Conservation (phyloP, 1,140 invertebrate species). For the Asobara japonica region DNA sequence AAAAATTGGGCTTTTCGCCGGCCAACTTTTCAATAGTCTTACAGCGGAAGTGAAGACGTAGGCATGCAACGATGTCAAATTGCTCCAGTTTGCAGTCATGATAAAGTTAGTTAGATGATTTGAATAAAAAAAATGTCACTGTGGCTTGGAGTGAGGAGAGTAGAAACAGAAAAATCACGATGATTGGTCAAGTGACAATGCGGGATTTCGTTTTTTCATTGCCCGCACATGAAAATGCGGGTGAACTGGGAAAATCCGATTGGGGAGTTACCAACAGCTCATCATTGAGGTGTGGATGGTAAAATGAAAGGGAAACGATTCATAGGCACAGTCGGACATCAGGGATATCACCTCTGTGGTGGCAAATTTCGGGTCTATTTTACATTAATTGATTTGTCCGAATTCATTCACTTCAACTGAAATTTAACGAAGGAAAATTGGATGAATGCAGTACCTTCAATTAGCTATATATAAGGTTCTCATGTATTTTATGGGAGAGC, state of each 20-base stretch:
- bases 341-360: not conserved
- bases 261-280: not conserved
- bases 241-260: not conserved
- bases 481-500: too few relatives aligned
- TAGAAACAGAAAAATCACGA: not conserved
- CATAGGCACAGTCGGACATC: not conserved
- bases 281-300: not conserved
- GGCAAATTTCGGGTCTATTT: not conserved
- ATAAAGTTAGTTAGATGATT: too few relatives aligned
- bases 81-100: too few relatives aligned
- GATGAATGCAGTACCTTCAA: too few relatives aligned
- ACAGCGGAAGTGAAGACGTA: too few relatives aligned
- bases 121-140: slow-evolving; percentile 14
- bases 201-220: not conserved
- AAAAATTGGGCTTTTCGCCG: too few relatives aligned
- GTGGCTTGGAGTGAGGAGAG: not conserved
- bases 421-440: not conserved
- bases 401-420: not conserved
- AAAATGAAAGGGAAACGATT: not conserved
- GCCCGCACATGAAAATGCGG: not conserved
- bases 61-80: too few relatives aligned
- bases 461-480: too few relatives aligned
- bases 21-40: too few relatives aligned
- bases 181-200: not conserved
- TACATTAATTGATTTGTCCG: not conserved